Evolutionary conservation across 1,140 invertebrate genomes (phyloP).

Genomic region (Cydia splendana): DNA sequence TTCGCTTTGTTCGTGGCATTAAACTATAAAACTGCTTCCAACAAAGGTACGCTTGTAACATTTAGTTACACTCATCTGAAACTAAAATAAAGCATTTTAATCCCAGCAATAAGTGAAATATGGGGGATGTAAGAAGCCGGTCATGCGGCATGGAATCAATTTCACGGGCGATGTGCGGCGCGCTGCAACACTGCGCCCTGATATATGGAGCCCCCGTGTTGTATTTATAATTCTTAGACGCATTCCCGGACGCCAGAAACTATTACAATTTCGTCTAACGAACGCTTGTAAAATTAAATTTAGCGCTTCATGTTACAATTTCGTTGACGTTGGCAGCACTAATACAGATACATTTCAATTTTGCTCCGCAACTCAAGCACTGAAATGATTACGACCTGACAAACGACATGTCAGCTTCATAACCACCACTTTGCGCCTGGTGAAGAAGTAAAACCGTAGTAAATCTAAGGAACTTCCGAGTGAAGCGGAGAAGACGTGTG

Average conservation of each 20-base stretch:
- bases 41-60: constrained; percentile 8
- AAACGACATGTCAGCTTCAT: constrained; percentile 11
- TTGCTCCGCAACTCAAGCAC: not conserved
- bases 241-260: constrained; percentile 41
- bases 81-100: constrained; percentile 38
- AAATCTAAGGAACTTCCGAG: constrained; percentile 34
- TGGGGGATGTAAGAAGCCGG: constrained; percentile 31
- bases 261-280: constrained; percentile 1
- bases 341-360: constrained; percentile 6
- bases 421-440: constrained; percentile 23
- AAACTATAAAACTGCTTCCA: constrained; percentile 68
- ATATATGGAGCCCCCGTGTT: constrained; percentile 51
- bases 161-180: constrained; percentile 53
- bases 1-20: constrained; percentile 68
- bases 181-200: constrained; percentile 44
- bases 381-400: constrained; percentile 3
- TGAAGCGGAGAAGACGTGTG: constrained; percentile 47
- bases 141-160: constrained; percentile 48
- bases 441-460: constrained; percentile 25
- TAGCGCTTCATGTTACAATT: constrained; percentile 7
- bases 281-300: constrained; percentile 8
- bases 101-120: constrained; percentile 34
- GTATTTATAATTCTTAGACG: constrained; percentile 48
- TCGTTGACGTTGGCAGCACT: not conserved
- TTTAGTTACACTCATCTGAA: constrained; percentile 10